Evolutionary conservation across 2,888 invertebrate species (phyloP), one percentile per base, ranked within the genome.

Genomic region (Dasysyrphus tricinctus): DNA sequence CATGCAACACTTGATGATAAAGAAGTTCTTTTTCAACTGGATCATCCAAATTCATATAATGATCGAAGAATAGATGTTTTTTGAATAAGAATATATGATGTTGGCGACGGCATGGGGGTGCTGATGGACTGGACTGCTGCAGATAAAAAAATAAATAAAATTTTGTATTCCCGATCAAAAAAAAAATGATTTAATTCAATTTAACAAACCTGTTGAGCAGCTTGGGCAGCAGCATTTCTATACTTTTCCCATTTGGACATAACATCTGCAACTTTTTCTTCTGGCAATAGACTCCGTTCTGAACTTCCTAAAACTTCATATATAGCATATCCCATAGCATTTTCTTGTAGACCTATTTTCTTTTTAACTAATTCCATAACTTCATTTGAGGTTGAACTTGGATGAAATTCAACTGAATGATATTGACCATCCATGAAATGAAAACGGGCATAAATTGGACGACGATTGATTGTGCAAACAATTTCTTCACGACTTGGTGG

Each of bases 241-340:
- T 97, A 97, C 89, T 97, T 95, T 93, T 98, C 98, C 98, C 98
- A 98, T 91, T 98, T 96, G 6, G 98, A 97, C 94, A 98, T 96
- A 29, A 98, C 98, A 92, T 98, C 98, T 0, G 98, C 97, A 14
- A 98, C 96, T 89, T 98, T 97, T 92, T 98, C 98, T 90, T 96
- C 96, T 9, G 95, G 95, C 61, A 96, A 94, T 88, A 98, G 93
- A 89, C 97, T 97, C 70, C 98, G 94, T 92, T 98, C 98, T 0
- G 96, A 96, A 89, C 95, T 96, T 3, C 97, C 97, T 88, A 98
- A 94, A 57, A 97, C 97, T 92, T 98, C 98, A 93, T 98, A 98
- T 82, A 98, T 94, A 0, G 98, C 97, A 92, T 98, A 98, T 16
- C 98, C 98, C 74, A 89, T 88, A 2, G 92, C 90, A 80, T 90